Conservation (phyloP, 2,113 vertebrate species). For the Hypocryptadius cinnamomeus region DNA sequence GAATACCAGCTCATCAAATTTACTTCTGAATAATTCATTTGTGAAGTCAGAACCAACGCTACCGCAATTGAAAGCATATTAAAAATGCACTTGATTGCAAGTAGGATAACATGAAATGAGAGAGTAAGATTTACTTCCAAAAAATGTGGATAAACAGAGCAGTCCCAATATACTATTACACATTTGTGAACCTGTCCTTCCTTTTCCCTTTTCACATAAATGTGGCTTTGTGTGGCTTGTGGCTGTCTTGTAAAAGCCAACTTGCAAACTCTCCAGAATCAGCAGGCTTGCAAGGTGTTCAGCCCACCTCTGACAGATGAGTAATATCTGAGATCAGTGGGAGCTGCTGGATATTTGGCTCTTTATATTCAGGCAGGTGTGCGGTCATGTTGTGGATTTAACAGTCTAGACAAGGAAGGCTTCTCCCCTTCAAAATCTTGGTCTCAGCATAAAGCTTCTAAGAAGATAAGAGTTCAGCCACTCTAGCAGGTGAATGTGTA, state of each 20-base stretch:
- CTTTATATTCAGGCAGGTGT: background rate
- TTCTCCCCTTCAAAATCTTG: background rate
- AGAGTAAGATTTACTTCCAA: background rate
- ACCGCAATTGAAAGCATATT: background rate
- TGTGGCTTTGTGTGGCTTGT: background rate
- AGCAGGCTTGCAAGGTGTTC: background rate
- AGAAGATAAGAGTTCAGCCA: background rate
- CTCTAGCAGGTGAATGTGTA: background rate
- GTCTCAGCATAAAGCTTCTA: background rate
- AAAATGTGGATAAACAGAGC: background rate
- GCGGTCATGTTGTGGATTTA: background rate
- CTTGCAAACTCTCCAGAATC: background rate
- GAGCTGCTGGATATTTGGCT: background rate
- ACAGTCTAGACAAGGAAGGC: background rate
- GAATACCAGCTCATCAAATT: background rate
- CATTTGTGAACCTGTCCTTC: background rate
- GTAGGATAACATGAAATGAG: background rate
- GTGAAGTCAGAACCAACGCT: background rate
- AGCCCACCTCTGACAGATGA: background rate
- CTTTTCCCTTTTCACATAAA: background rate
- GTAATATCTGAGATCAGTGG: background rate
- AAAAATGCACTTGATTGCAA: background rate
- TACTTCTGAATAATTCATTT: slow-evolving; percentile 35
- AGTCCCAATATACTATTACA: background rate
- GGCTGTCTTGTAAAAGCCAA: background rate